phyloP scores from a whole-genome alignment of 2,797 vertebrate species.

The Tarsius wallacei region DNA sequence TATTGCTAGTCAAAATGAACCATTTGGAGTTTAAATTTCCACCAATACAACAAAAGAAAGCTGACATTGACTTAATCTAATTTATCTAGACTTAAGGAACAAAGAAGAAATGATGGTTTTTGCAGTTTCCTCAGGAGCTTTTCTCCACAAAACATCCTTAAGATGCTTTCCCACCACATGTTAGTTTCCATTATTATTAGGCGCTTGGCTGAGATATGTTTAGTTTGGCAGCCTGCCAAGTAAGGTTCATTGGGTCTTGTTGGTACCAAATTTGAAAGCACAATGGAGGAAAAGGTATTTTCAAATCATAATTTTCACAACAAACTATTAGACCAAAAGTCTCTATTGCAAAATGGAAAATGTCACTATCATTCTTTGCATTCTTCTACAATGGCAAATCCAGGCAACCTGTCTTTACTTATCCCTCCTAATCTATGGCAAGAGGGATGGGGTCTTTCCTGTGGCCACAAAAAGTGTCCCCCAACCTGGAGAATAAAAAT shows the following conservation, averaged over 20 bases:
- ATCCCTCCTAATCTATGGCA: background rate
- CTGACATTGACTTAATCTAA: conserved; percentile 84
- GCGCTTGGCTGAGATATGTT: conserved; percentile 87
- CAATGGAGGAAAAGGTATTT: conserved; percentile 87
- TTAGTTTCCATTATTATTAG: conserved; percentile 90
- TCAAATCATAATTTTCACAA: conserved; percentile 88
- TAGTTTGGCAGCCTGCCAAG: conserved; percentile 89
- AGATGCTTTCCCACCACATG: conserved; percentile 89
- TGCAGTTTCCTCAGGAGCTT: conserved; percentile 86
- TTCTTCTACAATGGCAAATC: conserved; percentile 29
- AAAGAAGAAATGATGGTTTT: conserved; percentile 88
- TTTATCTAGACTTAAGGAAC: conserved; percentile 87
- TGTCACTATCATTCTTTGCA: background rate
- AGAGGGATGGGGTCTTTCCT: background rate
- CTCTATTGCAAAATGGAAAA: conserved; percentile 85
- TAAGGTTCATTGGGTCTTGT: conserved; percentile 85
- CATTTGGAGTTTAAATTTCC: conserved; percentile 85
- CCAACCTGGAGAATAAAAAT: background rate
- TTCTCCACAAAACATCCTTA: conserved; percentile 87
- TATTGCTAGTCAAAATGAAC: conserved; percentile 75
- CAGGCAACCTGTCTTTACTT: background rate
- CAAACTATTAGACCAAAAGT: conserved; percentile 73
- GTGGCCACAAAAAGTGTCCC: background rate
- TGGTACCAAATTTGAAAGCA: conserved; percentile 89
- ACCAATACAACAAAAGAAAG: conserved; percentile 75